A percentile compares a stretch with the other conserved stretches of the same genome.
Conservation (phyloP, 2,888 invertebrate genomes). For the Formica aserva region DNA sequence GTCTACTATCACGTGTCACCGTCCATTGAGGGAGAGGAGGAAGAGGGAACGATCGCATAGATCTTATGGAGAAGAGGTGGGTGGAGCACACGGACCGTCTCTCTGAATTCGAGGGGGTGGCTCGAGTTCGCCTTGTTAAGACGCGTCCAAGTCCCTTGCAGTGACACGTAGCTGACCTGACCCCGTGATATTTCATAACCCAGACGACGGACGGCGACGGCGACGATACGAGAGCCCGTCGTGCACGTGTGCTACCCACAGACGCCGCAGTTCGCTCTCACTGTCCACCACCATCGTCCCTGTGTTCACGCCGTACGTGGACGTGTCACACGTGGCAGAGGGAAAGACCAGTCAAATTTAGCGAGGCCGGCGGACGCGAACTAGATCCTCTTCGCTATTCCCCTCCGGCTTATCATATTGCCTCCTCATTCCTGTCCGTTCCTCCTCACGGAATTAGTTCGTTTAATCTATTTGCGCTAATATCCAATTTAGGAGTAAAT, state of each 20-base stretch:
- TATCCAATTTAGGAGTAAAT: not conserved
- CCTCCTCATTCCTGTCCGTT: not conserved
- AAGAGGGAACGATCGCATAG: slow-evolving; percentile 49
- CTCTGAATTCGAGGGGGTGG: slow-evolving; percentile 69
- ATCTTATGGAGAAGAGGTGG: slow-evolving; percentile 62
- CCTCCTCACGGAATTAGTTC: not conserved
- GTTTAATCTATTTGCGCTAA: slow-evolving; percentile 13
- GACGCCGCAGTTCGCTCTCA: slow-evolving; percentile 52
- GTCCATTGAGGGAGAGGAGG: slow-evolving; percentile 34
- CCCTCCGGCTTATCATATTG: slow-evolving; percentile 9
- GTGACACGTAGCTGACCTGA: slow-evolving; percentile 68
- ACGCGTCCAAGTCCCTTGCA: slow-evolving; percentile 64
- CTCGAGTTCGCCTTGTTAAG: slow-evolving; percentile 74
- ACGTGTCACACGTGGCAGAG: slow-evolving; percentile 56
- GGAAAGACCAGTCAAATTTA: slow-evolving; percentile 62
- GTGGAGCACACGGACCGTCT: slow-evolving; percentile 39
- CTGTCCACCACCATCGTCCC: slow-evolving; percentile 40
- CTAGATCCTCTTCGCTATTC: slow-evolving; percentile 38
- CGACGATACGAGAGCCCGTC: slow-evolving; percentile 44
- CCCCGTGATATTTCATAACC: slow-evolving; percentile 74
- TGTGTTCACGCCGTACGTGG: slow-evolving; percentile 34
- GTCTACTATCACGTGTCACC: slow-evolving; percentile 70
- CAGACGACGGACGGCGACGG: slow-evolving; percentile 54
- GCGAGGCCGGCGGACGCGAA: slow-evolving; percentile 67
- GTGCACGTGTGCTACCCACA: slow-evolving; percentile 50